These are phyloP conservation scores for Parnassius smintheus DNA, from an alignment of 2,888 invertebrate genomes.

Conservation along the genomic window DNA sequence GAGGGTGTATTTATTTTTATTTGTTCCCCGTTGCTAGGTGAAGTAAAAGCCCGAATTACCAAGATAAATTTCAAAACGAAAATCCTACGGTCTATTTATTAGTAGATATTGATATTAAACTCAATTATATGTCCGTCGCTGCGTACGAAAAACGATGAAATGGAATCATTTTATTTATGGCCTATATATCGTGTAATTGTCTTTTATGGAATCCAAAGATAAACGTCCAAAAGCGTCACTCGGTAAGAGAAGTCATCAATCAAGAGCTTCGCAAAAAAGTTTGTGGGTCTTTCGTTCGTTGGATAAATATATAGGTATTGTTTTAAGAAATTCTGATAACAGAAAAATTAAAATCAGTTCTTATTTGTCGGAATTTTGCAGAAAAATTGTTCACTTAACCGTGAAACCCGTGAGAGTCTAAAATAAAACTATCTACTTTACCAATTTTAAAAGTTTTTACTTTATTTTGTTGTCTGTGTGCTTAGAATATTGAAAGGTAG, in stretches of 20 bases:
- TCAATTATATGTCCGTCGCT: conserved; percentile 1
- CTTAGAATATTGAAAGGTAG: no score
- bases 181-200: conserved; percentile 52
- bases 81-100: neutral
- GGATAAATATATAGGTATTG: conserved; percentile 40
- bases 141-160: conserved; percentile 2
- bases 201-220: conserved; percentile 49
- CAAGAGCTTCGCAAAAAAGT: conserved; percentile 56
- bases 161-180: conserved; percentile 22
- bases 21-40: neutral
- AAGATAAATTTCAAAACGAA: neutral
- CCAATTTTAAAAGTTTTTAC: no score
- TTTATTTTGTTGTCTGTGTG: no score
- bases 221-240: conserved; percentile 50
- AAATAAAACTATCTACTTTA: no score
- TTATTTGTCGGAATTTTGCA: no score
- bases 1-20: conserved; percentile 11
- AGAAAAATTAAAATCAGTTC: no score
- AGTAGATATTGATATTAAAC: neutral
- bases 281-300: conserved; percentile 53
- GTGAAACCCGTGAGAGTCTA: no score
- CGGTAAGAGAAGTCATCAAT: conserved; percentile 68
- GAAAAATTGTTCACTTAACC: no score
- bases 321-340: no score
- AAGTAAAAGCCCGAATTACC: neutral